Base-by-base conservation (phyloP, 2,888 invertebrate genomes). In the Mesoligia furuncula region DNA sequence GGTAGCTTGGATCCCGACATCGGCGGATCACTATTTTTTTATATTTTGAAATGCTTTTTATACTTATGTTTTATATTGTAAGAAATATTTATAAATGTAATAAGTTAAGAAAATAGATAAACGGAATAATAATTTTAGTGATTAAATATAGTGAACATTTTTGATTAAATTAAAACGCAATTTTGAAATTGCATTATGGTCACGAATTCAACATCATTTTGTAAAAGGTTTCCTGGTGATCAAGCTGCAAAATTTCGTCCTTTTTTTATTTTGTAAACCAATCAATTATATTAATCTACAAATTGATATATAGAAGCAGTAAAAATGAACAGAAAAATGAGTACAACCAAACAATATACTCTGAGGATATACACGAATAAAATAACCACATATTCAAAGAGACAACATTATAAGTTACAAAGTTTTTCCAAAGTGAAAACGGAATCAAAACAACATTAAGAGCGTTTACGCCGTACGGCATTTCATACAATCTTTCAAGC, bases 381-480 rank as follows among this genome's bases (percentile, higher is more conserved):
- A 65, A 48, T 31, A 59, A 70, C 1, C 39, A 39, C 42, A 51
- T 31, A 59, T 59, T n/a, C 24, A 8, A 48, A 39, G 9, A 24
- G 9, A 66, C 54, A 2, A 36, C 48, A 20, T 68, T 77, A 77
- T 61, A 39, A 59, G 17, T 64, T 42, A 62, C 15, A 45, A 65
- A 72, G 51, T 73, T 45, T 64, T 31, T 27, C 39, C 13, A 67
- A 70, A 72, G 72, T 75, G 42, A 54, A 59, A 69, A 59, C n/a
- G 1, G 0, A 65, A 84, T 85, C 51, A 84, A 67, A 85, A 81
- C 24, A 61, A 75, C 75, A 81, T 45, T 45, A 45, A 31, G n/a
- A n/a, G n/a, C n/a, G n/a, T n/a, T n/a, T n/a, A n/a, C n/a, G n/a
- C n/a, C n/a, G n/a, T n/a, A n/a, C n/a, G n/a, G n/a, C n/a, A n/a